Evolutionary conservation across 2,888 invertebrate species (phyloP).

Genomic region (Acanthococcus lagerstroemiae): DNA sequence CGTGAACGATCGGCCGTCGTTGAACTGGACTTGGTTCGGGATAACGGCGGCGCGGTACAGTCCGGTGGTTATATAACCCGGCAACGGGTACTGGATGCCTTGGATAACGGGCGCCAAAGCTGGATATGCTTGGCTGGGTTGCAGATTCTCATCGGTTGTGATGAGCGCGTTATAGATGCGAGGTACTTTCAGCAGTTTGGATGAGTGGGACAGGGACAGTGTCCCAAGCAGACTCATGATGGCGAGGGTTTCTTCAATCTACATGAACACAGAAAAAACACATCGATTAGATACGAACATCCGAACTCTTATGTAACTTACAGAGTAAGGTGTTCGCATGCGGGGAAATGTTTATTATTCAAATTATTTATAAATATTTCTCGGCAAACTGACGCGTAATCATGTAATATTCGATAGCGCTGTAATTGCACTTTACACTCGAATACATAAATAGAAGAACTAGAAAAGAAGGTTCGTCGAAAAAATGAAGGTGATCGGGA

Average conservation of each 20-base stretch:
- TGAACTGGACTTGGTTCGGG: not conserved
- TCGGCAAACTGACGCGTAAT: too few species aligned
- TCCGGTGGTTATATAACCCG: not conserved
- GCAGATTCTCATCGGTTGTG: constrained; percentile 63
- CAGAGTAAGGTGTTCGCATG: too few species aligned
- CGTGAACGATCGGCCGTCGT: not conserved
- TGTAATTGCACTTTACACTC: too few species aligned
- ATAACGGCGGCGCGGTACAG: not conserved
- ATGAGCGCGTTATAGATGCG: constrained; percentile 71
- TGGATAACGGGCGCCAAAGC: constrained; percentile 40
- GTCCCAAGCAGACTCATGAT: constrained; percentile 46
- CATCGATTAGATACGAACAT: too few species aligned
- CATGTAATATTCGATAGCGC: too few species aligned
- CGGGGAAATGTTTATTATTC: too few species aligned
- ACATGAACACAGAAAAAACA: not conserved
- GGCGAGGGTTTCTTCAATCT: constrained; percentile 1
- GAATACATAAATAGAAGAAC: too few species aligned
- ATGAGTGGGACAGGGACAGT: constrained; percentile 62
- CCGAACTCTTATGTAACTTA: too few species aligned
- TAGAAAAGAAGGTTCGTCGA: too few species aligned
- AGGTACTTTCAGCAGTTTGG: constrained; percentile 54
- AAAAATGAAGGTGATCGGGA: too few species aligned
- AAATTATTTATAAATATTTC: too few species aligned
- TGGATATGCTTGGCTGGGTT: constrained; percentile 64
- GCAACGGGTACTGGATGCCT: constrained; percentile 20